phyloP scores from a whole-genome alignment of 2,797 vertebrate species.

The Mionectes olivaceus region DNA sequence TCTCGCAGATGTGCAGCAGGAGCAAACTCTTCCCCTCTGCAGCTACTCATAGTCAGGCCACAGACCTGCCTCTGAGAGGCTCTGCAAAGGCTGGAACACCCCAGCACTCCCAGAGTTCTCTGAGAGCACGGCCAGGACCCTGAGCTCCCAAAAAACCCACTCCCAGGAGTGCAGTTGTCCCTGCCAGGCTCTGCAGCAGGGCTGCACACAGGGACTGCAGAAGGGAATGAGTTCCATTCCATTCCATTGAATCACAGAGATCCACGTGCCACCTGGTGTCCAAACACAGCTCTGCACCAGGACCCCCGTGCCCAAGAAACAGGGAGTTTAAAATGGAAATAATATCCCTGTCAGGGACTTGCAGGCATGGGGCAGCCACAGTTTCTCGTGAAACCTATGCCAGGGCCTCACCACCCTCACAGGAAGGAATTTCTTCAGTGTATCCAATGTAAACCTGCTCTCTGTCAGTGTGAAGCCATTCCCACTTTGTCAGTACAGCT shows the following conservation, averaged over 20 bases:
- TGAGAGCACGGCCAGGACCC: background rate
- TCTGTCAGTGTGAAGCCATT: background rate
- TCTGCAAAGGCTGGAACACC: background rate
- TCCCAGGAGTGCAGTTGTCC: rapidly evolving
- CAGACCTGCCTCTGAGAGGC: background rate
- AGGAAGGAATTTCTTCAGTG: background rate
- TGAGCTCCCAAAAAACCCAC: background rate
- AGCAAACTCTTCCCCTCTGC: background rate
- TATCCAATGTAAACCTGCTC: background rate
- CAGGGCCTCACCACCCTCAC: background rate
- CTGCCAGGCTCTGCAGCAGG: background rate
- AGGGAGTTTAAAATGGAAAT: rapidly evolving
- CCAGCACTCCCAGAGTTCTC: background rate
- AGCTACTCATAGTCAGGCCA: background rate
- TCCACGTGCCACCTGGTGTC: background rate
- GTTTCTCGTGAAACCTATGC: background rate
- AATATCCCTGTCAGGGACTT: rapidly evolving
- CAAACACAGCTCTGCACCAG: background rate
- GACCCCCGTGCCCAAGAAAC: rapidly evolving
- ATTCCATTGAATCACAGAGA: background rate
- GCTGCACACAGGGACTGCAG: background rate
- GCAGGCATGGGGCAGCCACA: background rate
- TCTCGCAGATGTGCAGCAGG: background rate
- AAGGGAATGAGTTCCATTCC: background rate
- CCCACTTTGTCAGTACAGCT: background rate